Conservation (phyloP, 2,888 invertebrate genomes). For the Drosophila lacicola region DNA sequence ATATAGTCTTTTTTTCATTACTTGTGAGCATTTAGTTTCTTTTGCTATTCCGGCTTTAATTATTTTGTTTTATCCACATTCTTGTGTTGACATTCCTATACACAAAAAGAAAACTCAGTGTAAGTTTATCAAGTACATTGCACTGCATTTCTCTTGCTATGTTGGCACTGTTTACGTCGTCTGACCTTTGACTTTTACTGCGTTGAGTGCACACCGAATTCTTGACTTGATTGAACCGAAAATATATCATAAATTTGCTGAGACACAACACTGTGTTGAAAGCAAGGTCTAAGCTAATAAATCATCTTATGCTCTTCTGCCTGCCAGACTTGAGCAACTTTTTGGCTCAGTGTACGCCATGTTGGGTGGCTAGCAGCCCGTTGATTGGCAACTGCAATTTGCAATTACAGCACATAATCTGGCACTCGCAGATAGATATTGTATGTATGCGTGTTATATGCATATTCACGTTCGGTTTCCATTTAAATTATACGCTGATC, state of each 20-base stretch:
- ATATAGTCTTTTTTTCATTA: neutral
- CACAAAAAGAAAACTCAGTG: neutral
- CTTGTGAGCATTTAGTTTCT: no score
- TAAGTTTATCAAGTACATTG: neutral
- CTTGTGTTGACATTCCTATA: neutral
- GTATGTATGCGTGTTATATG: neutral
- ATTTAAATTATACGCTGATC: constrained; percentile 55
- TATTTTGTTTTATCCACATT: no score
- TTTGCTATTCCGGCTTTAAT: no score
- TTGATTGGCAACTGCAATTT: constrained; percentile 37
- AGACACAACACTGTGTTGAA: neutral
- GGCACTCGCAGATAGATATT: constrained; percentile 1
- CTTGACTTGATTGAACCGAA: neutral
- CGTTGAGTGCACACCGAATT: neutral
- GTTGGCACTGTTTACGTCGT: no score
- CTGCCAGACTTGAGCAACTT: neutral
- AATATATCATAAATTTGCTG: neutral
- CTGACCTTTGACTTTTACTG: no score
- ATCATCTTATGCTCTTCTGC: no score
- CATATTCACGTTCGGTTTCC: constrained; percentile 45
- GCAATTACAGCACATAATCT: constrained; percentile 43
- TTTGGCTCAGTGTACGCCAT: constrained; percentile 24
- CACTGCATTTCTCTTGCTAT: no score
- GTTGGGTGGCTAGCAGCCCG: constrained; percentile 25
- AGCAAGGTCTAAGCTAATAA: neutral